These are phyloP conservation scores for Portunus trituberculatus DNA, from an alignment of 1,140 invertebrate genomes.

Conservation along the genomic window DNA sequence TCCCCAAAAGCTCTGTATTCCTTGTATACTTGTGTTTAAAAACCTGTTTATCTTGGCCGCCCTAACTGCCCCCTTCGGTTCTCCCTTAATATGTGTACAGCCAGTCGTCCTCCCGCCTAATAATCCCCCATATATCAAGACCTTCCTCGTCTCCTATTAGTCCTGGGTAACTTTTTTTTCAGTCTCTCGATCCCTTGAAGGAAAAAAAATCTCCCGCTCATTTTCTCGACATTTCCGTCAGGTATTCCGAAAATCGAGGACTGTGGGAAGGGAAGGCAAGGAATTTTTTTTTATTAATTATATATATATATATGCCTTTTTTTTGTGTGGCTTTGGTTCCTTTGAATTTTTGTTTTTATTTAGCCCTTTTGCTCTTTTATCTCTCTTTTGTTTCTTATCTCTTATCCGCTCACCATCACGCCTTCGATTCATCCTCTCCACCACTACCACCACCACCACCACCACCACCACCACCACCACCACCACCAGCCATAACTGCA, in stretches of 20 bases:
- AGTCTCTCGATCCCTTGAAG: not conserved
- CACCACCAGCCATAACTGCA: not conserved
- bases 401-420: no score
- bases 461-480: not conserved
- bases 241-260: not conserved
- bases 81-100: not conserved
- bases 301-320: not conserved
- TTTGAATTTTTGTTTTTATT: no score
- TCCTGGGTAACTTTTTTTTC: slow-evolving; percentile 11
- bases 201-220: not conserved
- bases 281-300: not conserved
- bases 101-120: not conserved
- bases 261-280: not conserved
- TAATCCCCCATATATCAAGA: slow-evolving; percentile 13
- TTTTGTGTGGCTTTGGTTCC: no score
- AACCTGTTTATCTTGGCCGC: slow-evolving; percentile 20
- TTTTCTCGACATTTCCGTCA: no score
- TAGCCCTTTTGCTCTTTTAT: not conserved
- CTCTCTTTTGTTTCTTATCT: not conserved
- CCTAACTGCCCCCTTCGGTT: not conserved
- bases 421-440: no score
- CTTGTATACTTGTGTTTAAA: not conserved
- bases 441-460: not conserved
- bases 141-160: slow-evolving; percentile 1
- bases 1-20: not conserved